Conservation (phyloP, 2,797 vertebrate genomes). For the Enteromius afrohamiltoni region DNA sequence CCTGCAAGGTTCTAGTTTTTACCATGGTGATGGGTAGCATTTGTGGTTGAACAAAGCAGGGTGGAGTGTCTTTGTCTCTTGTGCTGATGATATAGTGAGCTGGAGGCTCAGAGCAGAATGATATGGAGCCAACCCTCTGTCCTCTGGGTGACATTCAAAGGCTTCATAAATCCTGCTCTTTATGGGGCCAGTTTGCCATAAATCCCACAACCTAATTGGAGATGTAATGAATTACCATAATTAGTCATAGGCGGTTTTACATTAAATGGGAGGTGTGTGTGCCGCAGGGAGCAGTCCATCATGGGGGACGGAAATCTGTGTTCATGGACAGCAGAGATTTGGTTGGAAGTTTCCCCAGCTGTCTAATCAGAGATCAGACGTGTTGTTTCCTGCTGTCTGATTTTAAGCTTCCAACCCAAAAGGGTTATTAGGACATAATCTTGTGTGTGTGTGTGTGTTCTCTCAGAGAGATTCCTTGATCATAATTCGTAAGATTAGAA, state of each 20-base stretch:
- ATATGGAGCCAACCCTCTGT: conserved; percentile 90
- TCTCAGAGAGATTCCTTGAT: conserved; percentile 2
- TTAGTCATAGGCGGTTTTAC: conserved; percentile 99
- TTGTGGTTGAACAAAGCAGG: conserved; percentile 54
- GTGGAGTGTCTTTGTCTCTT: conserved; percentile 66
- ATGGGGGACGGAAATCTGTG: conserved; percentile 80
- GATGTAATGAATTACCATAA: conserved; percentile 99
- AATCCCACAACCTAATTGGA: conserved; percentile 99
- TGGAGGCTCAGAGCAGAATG: conserved; percentile 91
- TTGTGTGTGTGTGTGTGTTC: not conserved
- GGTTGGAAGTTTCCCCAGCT: conserved; percentile 74
- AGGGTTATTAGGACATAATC: conserved; percentile 3
- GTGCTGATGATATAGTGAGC: conserved; percentile 70
- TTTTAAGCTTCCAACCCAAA: conserved; percentile 26
- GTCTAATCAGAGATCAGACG: conserved; percentile 41
- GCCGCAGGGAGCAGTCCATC: conserved; percentile 76
- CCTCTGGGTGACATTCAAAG: conserved; percentile 99
- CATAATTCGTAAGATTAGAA: not conserved
- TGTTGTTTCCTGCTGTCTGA: conserved; percentile 17
- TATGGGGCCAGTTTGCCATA: conserved; percentile 95
- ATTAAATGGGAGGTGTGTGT: conserved; percentile 88
- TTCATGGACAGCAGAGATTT: conserved; percentile 82
- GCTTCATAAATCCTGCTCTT: conserved; percentile 97
- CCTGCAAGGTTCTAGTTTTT: conserved; percentile 22
- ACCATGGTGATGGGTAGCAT: conserved; percentile 39